Conservation (phyloP, 2,113 vertebrate genomes). For the Ceyx melanurus region DNA sequence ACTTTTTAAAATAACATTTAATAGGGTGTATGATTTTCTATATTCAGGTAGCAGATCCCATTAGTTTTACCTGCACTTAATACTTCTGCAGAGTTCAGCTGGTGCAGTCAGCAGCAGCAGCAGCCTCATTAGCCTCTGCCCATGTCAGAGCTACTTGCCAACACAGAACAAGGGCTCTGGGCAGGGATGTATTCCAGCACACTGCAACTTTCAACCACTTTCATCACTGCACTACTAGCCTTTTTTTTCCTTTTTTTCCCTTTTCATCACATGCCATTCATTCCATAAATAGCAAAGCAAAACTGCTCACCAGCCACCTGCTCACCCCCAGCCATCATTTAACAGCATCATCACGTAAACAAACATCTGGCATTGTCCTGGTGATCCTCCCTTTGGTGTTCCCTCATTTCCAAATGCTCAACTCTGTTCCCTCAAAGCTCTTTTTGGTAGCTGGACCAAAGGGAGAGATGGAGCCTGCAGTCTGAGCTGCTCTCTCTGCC, state of each 20-base stretch:
- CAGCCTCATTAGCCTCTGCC: slow-evolving; percentile 35
- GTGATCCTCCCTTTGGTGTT: not conserved
- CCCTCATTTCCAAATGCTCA: not conserved
- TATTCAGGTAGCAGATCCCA: slow-evolving; percentile 35
- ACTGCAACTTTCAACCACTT: slow-evolving; percentile 18
- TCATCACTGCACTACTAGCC: not conserved
- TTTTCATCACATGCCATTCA: slow-evolving; percentile 22
- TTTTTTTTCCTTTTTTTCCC: not conserved
- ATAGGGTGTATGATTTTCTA: slow-evolving; percentile 30
- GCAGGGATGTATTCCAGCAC: not conserved
- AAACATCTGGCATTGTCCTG: not conserved
- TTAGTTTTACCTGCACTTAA: slow-evolving; percentile 51
- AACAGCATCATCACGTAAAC: not conserved
- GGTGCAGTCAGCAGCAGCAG: slow-evolving; percentile 15
- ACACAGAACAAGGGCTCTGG: not conserved
- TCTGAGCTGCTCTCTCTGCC: not conserved
- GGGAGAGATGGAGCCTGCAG: not conserved
- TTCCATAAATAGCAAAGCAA: slow-evolving; percentile 43
- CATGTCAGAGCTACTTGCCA: slow-evolving; percentile 4
- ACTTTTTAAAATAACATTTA: slow-evolving; percentile 13
- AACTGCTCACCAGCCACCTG: slow-evolving; percentile 2
- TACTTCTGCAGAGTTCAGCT: slow-evolving; percentile 32
- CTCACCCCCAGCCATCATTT: not conserved
- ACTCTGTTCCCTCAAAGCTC: not conserved
- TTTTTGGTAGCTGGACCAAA: not conserved